Conservation (phyloP, 2,888 invertebrate species). For the Leistus spinibarbis region DNA sequence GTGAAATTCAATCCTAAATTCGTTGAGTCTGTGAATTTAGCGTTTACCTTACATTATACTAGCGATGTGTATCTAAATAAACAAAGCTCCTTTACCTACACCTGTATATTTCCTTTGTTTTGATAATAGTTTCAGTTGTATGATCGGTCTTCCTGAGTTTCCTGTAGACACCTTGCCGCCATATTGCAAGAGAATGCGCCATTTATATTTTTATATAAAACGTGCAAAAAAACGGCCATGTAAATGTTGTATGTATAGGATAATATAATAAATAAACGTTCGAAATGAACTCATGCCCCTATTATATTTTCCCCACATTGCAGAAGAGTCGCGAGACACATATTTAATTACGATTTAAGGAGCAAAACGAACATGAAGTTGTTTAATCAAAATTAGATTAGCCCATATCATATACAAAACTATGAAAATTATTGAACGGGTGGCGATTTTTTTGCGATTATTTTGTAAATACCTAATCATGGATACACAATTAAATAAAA, state of each 20-base stretch:
- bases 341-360: too few species aligned
- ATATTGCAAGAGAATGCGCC: constrained; percentile 40
- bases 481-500: too few species aligned
- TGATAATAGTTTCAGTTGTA: constrained; percentile 22
- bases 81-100: neutral
- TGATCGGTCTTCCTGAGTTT: constrained; percentile 43
- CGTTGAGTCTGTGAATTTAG: neutral
- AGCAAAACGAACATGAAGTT: too few species aligned
- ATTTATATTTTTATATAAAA: constrained; percentile 45
- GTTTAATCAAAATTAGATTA: too few species aligned
- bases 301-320: too few species aligned
- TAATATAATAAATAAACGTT: constrained; percentile 36
- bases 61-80: neutral
- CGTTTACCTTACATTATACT: neutral
- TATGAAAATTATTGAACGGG: too few species aligned
- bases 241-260: constrained; percentile 36
- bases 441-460: too few species aligned
- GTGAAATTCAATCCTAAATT: too few species aligned
- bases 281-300: constrained; percentile 27
- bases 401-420: too few species aligned
- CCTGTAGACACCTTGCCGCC: constrained; percentile 37
- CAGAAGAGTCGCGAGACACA: too few species aligned
- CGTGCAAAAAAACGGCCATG: constrained; percentile 37
- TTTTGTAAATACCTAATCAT: too few species aligned
- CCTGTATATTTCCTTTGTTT: constrained; percentile 6